Base-by-base conservation (phyloP, 2,888 invertebrate species). In the Schrankia costaestrigalis region DNA sequence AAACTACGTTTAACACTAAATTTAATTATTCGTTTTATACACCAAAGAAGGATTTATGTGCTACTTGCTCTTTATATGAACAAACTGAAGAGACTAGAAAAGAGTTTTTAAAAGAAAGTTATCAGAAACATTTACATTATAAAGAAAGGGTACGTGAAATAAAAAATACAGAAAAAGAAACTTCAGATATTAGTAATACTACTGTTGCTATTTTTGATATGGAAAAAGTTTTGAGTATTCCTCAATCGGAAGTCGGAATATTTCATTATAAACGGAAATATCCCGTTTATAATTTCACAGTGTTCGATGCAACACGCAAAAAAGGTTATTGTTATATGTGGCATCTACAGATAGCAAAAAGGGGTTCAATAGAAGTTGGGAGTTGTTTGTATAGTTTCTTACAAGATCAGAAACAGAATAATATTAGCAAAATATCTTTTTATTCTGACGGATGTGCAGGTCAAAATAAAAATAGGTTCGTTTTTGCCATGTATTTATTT, bases 291-390 rank as follows among this genome's bases (percentile, higher is more conserved):
- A 19, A 19, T 7, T 19, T 19, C 3, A 19, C 19, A 5, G 8
- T 19, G 3, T 19, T 17, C 15, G 9, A 31, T 4, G 7, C 31
- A 10, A 1, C 24, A 4, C 6, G 9, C 12, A 31, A 31, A 10
- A n/a, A 6, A 12, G 31, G 54, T 11, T 36, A 37, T 26, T 53
- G 55, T 30, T 41, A 46, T 14, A 22, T 50, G 19, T 59, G 51
- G 54, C 53, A 57, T 26, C 18, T n/a, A 2, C 27, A 35, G 12
- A 39, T 47, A 9, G 52, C 40, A n/a, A 52, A 48, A 41, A 38
- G 42, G 32, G 52, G 46, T 3, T 7, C 23, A 23, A 23, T n/a
- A 9, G 10, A 21, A 10, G 9, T 23, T 11, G 11, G 23, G 11
- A 10, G 9, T 9, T 23, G 23, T 10, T 9, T 9, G 9, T 8